Base-by-base conservation (phyloP, 2,888 invertebrate species). In the Caenorhabditis sp. region DNA sequence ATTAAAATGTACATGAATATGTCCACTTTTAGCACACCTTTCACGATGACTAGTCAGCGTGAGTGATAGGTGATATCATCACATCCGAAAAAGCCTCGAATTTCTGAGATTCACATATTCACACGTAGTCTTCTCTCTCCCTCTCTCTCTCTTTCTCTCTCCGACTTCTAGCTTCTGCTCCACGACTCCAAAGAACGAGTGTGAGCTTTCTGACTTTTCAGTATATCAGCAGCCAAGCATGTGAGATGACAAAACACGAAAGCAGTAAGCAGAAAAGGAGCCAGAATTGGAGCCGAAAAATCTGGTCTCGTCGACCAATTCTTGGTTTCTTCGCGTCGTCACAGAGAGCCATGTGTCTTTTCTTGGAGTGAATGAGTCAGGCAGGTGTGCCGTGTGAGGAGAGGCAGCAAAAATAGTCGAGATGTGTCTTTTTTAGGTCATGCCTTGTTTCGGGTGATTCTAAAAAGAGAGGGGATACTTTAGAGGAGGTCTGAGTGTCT, bases 261-360 rank as follows among this genome's bases (percentile, higher is more conserved):
- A 47, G 2, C 16, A 47, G 47, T n/a, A 14, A 47, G n/a, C n/a
- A 49, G 49, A 49, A 51, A 22, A 10, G 12, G 38, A 38, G 12
- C 8, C 6, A 10, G 12, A 38, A 10, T 31, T 31, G 38, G 6
- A 38, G 61, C 63, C 73, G 31, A 75, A 75, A 66, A 41, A n/a
- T n/a, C n/a, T 66, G 66, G 66, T 6, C 12, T 66, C 54, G 47
- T 47, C 47, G 63, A 66, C 38, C 74, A 64, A 44, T 66, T 38
- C 12, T 38, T 12, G 38, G 38, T 38, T 38, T 38, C 12, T 38
- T 66, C 12, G 6, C 75, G 64, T 66, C 75, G 63, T 63, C 44
- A 51, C 59, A 47, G 14, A n/a, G 6, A 47, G 47, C 47, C 5
- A 47, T 14, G n/a, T 10, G 10, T 10, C 6, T 12, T 38, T 38